phyloP scores from a whole-genome alignment of 2,888 invertebrate genomes.

The Tetragnatha montana region DNA sequence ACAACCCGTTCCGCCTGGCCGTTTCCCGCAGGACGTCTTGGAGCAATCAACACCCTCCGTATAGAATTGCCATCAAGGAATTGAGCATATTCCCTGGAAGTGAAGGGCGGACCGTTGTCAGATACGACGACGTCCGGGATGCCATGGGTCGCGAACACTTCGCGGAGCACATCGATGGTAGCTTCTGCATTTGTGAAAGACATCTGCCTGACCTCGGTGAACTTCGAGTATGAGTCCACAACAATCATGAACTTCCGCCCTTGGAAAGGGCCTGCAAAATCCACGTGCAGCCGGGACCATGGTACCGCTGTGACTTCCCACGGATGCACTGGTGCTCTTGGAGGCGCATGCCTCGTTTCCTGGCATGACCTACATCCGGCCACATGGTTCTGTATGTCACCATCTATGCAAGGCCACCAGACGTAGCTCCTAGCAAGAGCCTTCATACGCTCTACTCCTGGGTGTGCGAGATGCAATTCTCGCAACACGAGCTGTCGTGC shows the following conservation, averaged over 20 bases:
- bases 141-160: constrained; percentile 72
- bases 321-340: constrained; percentile 2
- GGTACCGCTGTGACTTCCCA: background rate
- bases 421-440: constrained; percentile 20
- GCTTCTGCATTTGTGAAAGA: constrained; percentile 50
- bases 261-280: constrained; percentile 70
- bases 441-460: constrained; percentile 24
- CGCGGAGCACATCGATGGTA: constrained; percentile 67
- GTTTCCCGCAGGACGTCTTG: constrained; percentile 34
- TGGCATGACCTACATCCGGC: constrained; percentile 9
- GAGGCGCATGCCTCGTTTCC: constrained; percentile 15
- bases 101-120: constrained; percentile 73
- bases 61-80: constrained; percentile 66
- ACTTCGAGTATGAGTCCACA: constrained; percentile 73
- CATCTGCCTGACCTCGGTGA: constrained; percentile 72
- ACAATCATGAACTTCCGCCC: constrained; percentile 72
- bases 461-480: constrained; percentile 26
- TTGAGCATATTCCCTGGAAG: constrained; percentile 72
- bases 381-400: constrained; percentile 5
- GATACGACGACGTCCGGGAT: constrained; percentile 72
- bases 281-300: constrained; percentile 13
- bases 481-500: background rate
- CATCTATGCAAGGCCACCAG: constrained; percentile 40
- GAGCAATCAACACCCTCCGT: constrained; percentile 22
- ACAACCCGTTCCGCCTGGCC: constrained; percentile 59